phyloP scores from a whole-genome alignment of 2,888 invertebrate genomes.

The Salticus scenicus region DNA sequence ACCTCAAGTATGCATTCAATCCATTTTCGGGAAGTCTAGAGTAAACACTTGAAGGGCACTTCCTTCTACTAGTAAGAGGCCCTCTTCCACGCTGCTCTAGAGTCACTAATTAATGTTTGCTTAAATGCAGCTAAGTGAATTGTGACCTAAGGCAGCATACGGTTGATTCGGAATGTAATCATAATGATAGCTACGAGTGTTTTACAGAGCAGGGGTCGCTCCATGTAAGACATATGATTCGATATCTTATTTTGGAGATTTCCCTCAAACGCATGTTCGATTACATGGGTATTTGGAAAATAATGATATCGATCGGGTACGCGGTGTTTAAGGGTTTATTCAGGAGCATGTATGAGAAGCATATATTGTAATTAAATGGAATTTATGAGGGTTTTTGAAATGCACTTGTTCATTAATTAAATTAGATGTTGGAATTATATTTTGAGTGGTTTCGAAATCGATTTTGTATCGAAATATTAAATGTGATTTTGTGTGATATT shows the following conservation, averaged over 20 bases:
- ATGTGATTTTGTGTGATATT: too few relatives aligned
- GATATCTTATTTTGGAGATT: neutral
- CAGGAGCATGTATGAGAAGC: neutral
- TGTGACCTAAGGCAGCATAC: conserved; percentile 36
- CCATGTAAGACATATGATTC: neutral
- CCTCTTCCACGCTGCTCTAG: neutral
- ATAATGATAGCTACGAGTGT: conserved; percentile 23
- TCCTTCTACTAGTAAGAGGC: neutral
- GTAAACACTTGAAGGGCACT: conserved; percentile 27
- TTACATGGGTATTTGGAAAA: neutral
- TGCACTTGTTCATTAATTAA: neutral
- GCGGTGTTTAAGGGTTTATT: neutral
- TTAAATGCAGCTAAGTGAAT: conserved; percentile 67
- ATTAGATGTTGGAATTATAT: neutral
- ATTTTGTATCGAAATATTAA: too few relatives aligned
- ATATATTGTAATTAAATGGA: neutral
- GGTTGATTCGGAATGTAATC: conserved; percentile 38
- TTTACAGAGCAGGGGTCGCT: neutral
- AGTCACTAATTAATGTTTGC: conserved; percentile 66
- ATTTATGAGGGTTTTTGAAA: neutral
- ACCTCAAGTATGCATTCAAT: conserved; percentile 57
- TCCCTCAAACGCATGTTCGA: conserved; percentile 1
- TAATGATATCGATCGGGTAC: neutral
- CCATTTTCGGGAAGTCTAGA: conserved; percentile 31
- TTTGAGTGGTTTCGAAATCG: neutral